Evolutionary conservation across 2,113 vertebrate species (phyloP), one percentile per base, ranked within the genome.

Genomic region (Ailuropoda melanoleuca): DNA sequence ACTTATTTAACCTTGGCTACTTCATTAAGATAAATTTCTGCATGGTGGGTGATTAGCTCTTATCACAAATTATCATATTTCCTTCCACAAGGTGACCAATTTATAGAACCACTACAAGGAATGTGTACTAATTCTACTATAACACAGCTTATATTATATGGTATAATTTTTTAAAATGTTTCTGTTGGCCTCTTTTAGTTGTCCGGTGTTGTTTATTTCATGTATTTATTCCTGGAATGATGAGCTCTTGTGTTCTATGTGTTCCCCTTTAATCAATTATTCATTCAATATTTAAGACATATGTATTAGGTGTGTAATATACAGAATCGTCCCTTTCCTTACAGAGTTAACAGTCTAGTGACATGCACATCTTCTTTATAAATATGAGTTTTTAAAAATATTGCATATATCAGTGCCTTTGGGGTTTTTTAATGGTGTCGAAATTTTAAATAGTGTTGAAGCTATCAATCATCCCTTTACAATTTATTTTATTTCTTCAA

Each of bases 361-460:
- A 68, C 81, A 78, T 91, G 23, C 10, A 83, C 70, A 23, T 46
- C 39, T 55, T 89, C 46, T 74, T 86, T 66, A 31, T 29, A 85
- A 84, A 53, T 37, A 46, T 26, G 29, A 74, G 74, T 74, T 62
- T 75, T 86, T 11, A 0, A 17, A 68, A 85, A 48, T 58, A 66
- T 46, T 23, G 2, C 37, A 58, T 19, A 37, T 86, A 86, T 75
- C 37, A 90, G 48, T 17, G 2, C 46, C 14, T 83, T 77, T 43
- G 10, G 56, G 15, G 0, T 50, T 80, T 70, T 88, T 56, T 12
- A 83, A 72, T 86, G 18, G 58, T 34, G 66, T 50, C 55, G 11
- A 90, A 58, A 60, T 66, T 78, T 86, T 93, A 93, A 94, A 92
- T 88, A 39, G 70, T 88, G 34, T 70, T 93, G 31, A 93, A 64